Conservation (phyloP, 2,113 vertebrate species). For the Phrynosoma platyrhinos region DNA sequence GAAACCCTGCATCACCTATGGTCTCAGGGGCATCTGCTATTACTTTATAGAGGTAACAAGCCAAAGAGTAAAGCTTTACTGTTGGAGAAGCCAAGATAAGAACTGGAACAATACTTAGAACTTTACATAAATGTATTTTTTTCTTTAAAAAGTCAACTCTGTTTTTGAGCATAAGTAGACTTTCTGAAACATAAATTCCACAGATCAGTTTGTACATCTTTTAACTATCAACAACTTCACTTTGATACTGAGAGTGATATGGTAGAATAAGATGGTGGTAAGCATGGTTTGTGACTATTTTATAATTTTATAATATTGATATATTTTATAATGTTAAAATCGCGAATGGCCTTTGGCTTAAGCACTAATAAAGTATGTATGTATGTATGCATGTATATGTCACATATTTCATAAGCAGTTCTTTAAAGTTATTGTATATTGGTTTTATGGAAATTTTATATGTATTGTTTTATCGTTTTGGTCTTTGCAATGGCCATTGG, state of each 20-base stretch:
- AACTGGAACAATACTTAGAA: neutral
- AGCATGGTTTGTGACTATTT: neutral
- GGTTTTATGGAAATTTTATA: too few species aligned
- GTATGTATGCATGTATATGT: too few species aligned
- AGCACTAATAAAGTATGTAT: too few species aligned
- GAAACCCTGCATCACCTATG: slow-evolving; percentile 97
- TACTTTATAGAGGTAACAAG: slow-evolving; percentile 87
- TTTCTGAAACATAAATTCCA: neutral
- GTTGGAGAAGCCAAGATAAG: neutral
- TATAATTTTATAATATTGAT: too few species aligned
- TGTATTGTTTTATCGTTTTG: too few species aligned
- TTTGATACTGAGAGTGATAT: neutral
- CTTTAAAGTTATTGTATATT: too few species aligned
- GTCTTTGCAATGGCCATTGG: too few species aligned
- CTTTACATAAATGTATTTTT: neutral
- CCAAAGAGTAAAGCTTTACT: neutral
- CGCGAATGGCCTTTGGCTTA: too few species aligned
- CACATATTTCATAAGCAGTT: too few species aligned
- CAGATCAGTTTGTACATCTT: neutral
- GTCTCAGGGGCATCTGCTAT: slow-evolving; percentile 93
- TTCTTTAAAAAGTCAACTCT: neutral
- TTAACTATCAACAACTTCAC: neutral
- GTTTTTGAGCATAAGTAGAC: neutral
- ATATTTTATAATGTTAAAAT: too few species aligned
- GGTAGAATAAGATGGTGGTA: neutral